A percentile compares a stretch with the other conserved stretches of the same genome.
phyloP scores from a whole-genome alignment of 2,888 invertebrate species.

The Tetramorium bicarinatum region DNA sequence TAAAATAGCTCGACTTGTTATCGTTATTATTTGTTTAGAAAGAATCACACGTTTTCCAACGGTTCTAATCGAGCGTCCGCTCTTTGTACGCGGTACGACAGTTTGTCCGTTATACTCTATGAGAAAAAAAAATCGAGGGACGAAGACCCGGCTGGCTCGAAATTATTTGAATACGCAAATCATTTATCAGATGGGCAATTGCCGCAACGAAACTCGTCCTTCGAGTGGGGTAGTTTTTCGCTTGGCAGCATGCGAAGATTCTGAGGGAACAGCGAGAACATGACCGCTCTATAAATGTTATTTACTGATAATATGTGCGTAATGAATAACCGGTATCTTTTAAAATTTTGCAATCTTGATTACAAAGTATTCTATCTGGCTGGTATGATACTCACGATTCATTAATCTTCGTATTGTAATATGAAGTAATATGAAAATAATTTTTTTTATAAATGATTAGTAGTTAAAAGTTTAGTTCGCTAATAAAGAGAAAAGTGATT shows the following conservation, averaged over 20 bases:
- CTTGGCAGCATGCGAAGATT: conserved; percentile 69
- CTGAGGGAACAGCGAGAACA: conserved; percentile 45
- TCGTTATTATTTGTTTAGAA: conserved; percentile 47
- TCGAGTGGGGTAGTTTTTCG: conserved; percentile 76
- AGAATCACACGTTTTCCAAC: not conserved
- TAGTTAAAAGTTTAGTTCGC: not conserved
- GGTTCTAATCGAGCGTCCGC: not conserved
- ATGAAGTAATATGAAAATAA: not conserved
- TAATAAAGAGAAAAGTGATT: not conserved
- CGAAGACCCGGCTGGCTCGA: conserved; percentile 77
- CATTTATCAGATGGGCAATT: conserved; percentile 83
- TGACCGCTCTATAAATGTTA: conserved; percentile 50
- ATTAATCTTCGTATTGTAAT: not conserved
- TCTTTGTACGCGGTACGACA: conserved; percentile 2
- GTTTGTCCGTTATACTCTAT: conserved; percentile 70
- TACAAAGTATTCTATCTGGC: not conserved
- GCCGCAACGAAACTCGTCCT: conserved; percentile 77
- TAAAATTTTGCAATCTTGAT: conserved; percentile 24
- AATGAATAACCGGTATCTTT: conserved; percentile 48
- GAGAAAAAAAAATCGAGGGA: conserved; percentile 62
- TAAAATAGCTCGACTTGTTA: conserved; percentile 37
- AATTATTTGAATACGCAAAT: conserved; percentile 83
- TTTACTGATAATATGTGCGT: conserved; percentile 13
- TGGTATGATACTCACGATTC: not conserved
- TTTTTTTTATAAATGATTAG: not conserved